A percentile compares a stretch with the other conserved stretches of the same genome.
These are phyloP conservation scores for Varecia variegata DNA, from an alignment of 2,797 vertebrate genomes.

Conservation along the genomic window DNA sequence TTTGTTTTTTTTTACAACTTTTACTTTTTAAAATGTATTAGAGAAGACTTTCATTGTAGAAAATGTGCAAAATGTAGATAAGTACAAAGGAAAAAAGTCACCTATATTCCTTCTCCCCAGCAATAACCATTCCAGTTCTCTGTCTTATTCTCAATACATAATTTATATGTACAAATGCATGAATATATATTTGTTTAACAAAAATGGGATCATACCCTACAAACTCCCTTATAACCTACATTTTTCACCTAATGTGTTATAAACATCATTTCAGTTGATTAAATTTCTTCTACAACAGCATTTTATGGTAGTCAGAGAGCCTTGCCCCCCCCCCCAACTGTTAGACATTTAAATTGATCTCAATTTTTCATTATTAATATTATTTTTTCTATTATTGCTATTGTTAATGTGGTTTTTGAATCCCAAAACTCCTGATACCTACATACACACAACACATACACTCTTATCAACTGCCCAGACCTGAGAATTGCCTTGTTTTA, in stretches of 20 bases:
- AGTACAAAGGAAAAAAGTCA: neutral
- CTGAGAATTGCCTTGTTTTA: neutral
- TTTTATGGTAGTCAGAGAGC: neutral
- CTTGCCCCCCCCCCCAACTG: too few relatives aligned
- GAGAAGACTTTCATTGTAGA: neutral
- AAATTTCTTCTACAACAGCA: neutral
- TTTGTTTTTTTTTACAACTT: neutral
- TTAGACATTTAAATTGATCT: neutral
- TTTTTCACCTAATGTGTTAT: neutral
- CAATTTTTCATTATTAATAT: neutral
- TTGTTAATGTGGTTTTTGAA: neutral
- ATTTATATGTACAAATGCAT: neutral
- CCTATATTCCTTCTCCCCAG: neutral
- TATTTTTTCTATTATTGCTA: neutral
- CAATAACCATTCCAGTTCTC: neutral
- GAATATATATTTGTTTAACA: neutral
- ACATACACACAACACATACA: neutral
- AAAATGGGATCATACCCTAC: neutral
- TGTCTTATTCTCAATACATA: neutral
- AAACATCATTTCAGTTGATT: neutral
- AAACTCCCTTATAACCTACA: neutral
- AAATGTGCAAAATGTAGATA: neutral
- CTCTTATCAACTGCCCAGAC: neutral
- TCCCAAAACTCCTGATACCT: neutral
- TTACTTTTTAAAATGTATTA: neutral